Evolutionary conservation across 2,888 invertebrate genomes (phyloP).

Genomic region (Agrotis puta): DNA sequence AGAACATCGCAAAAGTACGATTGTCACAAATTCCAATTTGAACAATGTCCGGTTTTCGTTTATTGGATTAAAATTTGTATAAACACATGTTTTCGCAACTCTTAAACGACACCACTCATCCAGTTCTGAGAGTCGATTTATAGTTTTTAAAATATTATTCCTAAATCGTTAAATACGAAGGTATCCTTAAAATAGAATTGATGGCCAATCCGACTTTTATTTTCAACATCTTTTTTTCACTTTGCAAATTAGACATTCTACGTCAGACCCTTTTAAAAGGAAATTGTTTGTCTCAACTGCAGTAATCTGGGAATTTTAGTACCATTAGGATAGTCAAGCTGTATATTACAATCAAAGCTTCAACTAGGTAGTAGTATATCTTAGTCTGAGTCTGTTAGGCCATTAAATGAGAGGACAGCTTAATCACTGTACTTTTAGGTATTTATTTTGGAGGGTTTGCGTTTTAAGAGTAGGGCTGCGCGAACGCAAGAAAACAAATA

Average conservation of each 20-base stretch:
- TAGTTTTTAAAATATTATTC: too few relatives aligned
- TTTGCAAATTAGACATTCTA: not conserved
- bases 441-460: conserved; percentile 1
- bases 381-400: conserved; percentile 13
- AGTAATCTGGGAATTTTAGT: conserved; percentile 43
- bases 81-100: too few relatives aligned
- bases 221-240: too few relatives aligned
- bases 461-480: not conserved
- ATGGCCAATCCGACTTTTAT: too few relatives aligned
- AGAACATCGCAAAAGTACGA: not conserved
- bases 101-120: too few relatives aligned
- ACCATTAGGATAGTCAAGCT: conserved; percentile 20
- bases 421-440: conserved; percentile 13
- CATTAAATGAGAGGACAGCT: conserved; percentile 16
- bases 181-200: too few relatives aligned
- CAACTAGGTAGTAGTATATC: conserved; percentile 12
- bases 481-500: not conserved
- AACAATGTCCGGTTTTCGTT: not conserved
- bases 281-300: conserved; percentile 20
- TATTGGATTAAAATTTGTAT: too few relatives aligned
- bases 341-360: conserved; percentile 34
- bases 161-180: too few relatives aligned
- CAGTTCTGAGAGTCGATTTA: too few relatives aligned
- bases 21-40: not conserved
- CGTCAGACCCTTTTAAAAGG: conserved; percentile 25